Base-by-base conservation (phyloP, 30 jellyfish, hydroid and myxozoan genomes). In the Calvadosia cruxmelitensis region DNA sequence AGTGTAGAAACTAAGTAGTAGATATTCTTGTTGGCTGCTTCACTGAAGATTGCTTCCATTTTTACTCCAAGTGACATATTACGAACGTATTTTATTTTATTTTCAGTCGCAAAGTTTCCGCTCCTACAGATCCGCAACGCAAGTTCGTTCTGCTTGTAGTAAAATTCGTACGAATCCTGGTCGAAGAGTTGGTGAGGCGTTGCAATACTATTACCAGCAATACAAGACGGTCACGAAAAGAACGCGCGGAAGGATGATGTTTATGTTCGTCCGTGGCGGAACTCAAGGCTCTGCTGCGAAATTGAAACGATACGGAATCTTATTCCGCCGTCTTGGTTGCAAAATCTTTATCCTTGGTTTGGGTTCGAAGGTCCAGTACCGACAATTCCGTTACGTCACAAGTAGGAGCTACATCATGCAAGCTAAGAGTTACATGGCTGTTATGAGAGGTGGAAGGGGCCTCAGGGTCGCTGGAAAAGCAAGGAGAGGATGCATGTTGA, bases 141-240 rank as follows among this genome's bases (percentile, higher is more conserved):
- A 87, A 62, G 33, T 87, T 10, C 80, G 80, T 65, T 78, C 78
- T 1, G 79, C 68, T 12, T 80, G 94, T 69, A 53, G 57, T 36
- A 72, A 70, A 3, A 67, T 87, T 10, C 50, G 69, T 36, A 52
- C 91, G 5, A 28, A 67, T 33, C 86, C 66, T 35, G 94, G 94
- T 32, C 66, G 96, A 62, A 80, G 72, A 64, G 70, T 87, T 20
- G 96, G 96, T 3, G 96, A 87, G 64, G 96, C 94, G 28, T 66
- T 87, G 15, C 92, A 87, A 68, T 66, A 64, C 50, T 87, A 79
- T 62, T 87, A 87, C 77, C 73, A 80, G 31, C 67, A 73, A 72
- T 79, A 63, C 76, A 77, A 75, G 49, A 85, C 82, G 15, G 81
- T 87, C 53, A 87, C 80, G 66, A 57, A 62, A 71, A 81, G 80